Evolutionary conservation across 2,888 invertebrate genomes (phyloP).

Genomic region (Dicycla oo): DNA sequence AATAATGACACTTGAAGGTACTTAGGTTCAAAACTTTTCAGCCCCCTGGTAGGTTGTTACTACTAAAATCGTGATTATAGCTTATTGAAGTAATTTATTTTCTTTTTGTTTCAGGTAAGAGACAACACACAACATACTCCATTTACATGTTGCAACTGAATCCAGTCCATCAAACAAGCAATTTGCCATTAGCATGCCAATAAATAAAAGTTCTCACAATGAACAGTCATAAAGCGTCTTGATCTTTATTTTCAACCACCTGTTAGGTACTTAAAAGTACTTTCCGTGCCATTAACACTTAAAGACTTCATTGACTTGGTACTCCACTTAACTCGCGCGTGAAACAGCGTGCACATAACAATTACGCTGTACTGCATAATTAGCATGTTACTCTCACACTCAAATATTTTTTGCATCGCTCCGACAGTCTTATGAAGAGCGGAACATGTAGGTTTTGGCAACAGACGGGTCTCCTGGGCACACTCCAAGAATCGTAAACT

Average conservation of each 20-base stretch:
- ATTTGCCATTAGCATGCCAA: background rate
- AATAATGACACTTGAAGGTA: too few relatives aligned
- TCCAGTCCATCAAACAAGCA: background rate
- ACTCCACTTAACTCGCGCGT: background rate
- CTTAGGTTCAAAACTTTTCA: too few relatives aligned
- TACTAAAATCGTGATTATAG: too few relatives aligned
- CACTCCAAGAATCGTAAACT: constrained; percentile 73
- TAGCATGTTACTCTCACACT: background rate
- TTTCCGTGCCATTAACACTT: background rate
- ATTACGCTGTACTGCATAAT: background rate
- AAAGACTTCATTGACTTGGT: background rate
- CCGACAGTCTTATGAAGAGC: constrained; percentile 9
- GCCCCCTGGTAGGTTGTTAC: too few relatives aligned
- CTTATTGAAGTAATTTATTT: too few relatives aligned
- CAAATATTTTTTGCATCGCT: constrained; percentile 8
- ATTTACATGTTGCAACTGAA: background rate
- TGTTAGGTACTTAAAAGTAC: background rate
- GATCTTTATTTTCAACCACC: background rate
- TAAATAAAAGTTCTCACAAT: background rate
- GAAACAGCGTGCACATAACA: background rate
- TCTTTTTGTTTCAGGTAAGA: background rate
- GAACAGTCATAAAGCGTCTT: background rate
- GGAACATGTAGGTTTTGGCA: constrained; percentile 20
- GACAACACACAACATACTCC: background rate
- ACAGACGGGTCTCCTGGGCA: constrained; percentile 60